Conservation (phyloP, 2,797 vertebrate genomes). For the Arrhamphus sclerolepis region DNA sequence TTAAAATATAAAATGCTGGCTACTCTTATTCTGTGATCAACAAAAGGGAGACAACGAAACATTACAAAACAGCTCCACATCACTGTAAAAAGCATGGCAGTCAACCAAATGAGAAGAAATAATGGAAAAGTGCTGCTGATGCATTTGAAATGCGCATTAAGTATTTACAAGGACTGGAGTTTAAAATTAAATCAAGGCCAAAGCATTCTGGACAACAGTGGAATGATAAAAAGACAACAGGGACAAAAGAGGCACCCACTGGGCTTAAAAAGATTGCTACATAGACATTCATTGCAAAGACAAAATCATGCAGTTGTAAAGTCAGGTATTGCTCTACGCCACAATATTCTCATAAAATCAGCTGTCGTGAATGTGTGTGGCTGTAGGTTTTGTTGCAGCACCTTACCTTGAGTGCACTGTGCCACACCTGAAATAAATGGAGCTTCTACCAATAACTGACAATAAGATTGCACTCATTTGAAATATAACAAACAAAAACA, state of each 20-base stretch:
- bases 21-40: slow-evolving; percentile 28
- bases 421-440: neutral
- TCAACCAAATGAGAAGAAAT: slow-evolving; percentile 60
- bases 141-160: slow-evolving; percentile 67
- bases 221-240: slow-evolving; percentile 43
- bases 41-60: slow-evolving; percentile 39
- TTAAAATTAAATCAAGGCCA: slow-evolving; percentile 42
- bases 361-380: neutral
- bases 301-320: neutral
- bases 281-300: slow-evolving; percentile 1
- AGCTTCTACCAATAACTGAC: neutral
- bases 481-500: neutral
- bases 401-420: neutral
- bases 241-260: slow-evolving; percentile 9
- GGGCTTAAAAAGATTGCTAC: slow-evolving; percentile 1
- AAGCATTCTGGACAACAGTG: slow-evolving; percentile 41
- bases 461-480: neutral
- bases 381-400: neutral
- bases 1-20: slow-evolving; percentile 23
- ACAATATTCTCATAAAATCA: neutral
- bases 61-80: slow-evolving; percentile 22
- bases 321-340: neutral
- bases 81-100: slow-evolving; percentile 45
- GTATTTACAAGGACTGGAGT: slow-evolving; percentile 51
- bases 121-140: slow-evolving; percentile 55